Conservation (phyloP, 2,113 vertebrate genomes). For the Cricetomys ansorgei region DNA sequence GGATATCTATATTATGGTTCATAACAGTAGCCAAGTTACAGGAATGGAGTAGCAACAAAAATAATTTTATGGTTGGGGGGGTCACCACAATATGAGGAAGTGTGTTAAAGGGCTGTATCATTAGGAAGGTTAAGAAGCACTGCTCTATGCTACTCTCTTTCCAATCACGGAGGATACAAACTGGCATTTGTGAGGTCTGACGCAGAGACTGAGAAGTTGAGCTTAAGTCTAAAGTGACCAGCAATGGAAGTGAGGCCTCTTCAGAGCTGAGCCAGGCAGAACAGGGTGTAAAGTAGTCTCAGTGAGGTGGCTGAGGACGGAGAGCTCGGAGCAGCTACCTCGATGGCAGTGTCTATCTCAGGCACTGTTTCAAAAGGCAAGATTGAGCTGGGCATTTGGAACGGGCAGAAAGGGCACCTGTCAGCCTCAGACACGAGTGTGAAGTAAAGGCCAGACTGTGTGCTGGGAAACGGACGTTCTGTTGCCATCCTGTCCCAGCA, state of each 20-base stretch:
- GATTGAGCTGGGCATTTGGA: background rate
- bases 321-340: background rate
- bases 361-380: background rate
- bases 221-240: background rate
- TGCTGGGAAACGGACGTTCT: background rate
- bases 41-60: too few species aligned
- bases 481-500: background rate
- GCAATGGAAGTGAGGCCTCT: rapidly evolving
- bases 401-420: background rate
- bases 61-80: too few species aligned
- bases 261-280: background rate
- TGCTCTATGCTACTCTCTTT: background rate
- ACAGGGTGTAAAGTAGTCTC: background rate
- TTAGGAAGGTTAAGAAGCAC: background rate
- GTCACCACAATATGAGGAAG: too few species aligned
- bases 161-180: background rate
- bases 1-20: too few species aligned
- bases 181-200: background rate
- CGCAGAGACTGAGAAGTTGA: background rate
- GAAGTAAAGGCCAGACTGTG: background rate
- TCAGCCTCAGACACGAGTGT: background rate
- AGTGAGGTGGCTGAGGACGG: background rate
- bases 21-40: too few species aligned
- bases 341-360: background rate
- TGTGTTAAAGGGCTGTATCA: too few species aligned